Conservation (phyloP, 2,797 vertebrate species). For the Pseudomugil tenellus region DNA sequence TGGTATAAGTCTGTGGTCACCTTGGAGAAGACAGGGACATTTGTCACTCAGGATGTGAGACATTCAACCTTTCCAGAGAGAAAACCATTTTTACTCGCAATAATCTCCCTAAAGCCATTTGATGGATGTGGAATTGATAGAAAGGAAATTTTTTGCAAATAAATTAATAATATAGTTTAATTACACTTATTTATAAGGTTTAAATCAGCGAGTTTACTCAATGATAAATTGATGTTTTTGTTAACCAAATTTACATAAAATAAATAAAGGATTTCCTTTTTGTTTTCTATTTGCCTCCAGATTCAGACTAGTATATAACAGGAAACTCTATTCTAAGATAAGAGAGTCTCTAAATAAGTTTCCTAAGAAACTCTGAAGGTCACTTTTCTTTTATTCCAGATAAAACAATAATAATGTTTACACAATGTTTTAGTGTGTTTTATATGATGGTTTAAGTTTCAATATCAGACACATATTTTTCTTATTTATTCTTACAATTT, state of each 20-base stretch:
- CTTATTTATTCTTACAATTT: too few relatives aligned
- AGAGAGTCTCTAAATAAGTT: background rate
- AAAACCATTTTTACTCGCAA: slow-evolving; percentile 1
- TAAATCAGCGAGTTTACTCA: background rate
- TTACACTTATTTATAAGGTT: too few relatives aligned
- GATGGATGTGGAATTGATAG: background rate
- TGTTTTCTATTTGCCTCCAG: background rate
- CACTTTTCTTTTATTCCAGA: background rate
- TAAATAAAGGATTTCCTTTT: background rate
- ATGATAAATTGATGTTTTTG: background rate
- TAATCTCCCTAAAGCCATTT: background rate
- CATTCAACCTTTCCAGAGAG: slow-evolving; percentile 21
- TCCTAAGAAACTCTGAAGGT: background rate
- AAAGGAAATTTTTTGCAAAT: background rate
- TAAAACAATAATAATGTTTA: background rate
- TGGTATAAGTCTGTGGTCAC: slow-evolving; percentile 95
- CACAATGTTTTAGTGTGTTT: background rate
- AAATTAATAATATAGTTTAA: background rate
- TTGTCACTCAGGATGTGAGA: slow-evolving; percentile 44
- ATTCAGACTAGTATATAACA: background rate
- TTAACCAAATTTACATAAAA: background rate
- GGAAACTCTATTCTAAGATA: background rate
- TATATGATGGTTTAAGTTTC: background rate
- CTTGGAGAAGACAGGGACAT: slow-evolving; percentile 74
- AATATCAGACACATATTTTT: too few relatives aligned